Base-by-base conservation (phyloP, 2,888 invertebrate genomes). In the Alcis repandata region DNA sequence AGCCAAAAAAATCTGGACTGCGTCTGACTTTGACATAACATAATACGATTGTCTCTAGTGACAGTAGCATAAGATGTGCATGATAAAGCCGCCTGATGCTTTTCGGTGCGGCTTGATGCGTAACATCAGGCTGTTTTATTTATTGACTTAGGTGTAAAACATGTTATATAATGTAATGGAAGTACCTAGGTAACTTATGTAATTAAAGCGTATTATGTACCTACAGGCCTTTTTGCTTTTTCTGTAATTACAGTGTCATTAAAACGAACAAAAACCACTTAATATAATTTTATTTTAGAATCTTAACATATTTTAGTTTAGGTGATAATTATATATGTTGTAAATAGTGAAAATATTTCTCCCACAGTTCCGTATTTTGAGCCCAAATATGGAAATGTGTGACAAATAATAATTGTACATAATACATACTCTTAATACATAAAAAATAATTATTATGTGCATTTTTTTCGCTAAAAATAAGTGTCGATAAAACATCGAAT, bases 341-440 rank as follows among this genome's bases (percentile, higher is more conserved):
- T 59, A 54, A 70, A 51, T 72, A 76, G 19, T 71, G 72, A 69
- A 70, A 66, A 43, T 68, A 69, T 75, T 76, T 77, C 77, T 76
- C 59, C 67, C 74, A 58, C 65, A 71, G 67, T 79, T 81, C 82
- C 76, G 77, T 86, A 80, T 84, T 83, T 72, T 59, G 86, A 86
- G 86, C 86, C 86, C 86, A 73, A 80, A 83, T 85, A 82, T 82
- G 74, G 69, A 73, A 68, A 61, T 71, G 68, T 62, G 58, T 64
- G 74, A 74, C 54, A 56, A 68, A 68, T 64, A 56, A 40, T 15
- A 41, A 45, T 3, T 57, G 59, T 68, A 63, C 27, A 54, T 59
- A 40, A 40, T 19, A 11, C 13, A 9, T 2, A 33, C 20, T 20
- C 4, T 45, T 45, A 15, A 20, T 32, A 2, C 9, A 11, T 33